These are phyloP conservation scores for Dinocampus coccinellae DNA, from an alignment of 2,888 invertebrate species.

Conservation along the genomic window DNA sequence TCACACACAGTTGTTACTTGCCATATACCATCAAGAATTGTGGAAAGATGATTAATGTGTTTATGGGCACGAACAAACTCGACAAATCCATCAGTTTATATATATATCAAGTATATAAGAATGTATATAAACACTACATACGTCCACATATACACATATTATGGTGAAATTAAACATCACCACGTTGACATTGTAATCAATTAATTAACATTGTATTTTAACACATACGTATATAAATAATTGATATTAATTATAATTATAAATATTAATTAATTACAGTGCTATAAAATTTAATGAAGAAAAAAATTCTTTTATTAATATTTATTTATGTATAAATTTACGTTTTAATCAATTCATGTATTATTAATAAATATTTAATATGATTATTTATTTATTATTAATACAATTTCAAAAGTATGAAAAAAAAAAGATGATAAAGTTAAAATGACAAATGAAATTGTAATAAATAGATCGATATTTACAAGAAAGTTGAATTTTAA, in stretches of 20 bases:
- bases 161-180: not conserved
- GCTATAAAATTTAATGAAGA: too few relatives aligned
- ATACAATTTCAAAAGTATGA: too few relatives aligned
- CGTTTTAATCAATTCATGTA: not conserved
- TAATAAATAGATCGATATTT: not conserved
- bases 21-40: not conserved
- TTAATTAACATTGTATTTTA: not conserved
- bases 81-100: slow-evolving; percentile 8
- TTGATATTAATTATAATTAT: too few relatives aligned
- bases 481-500: not conserved
- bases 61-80: slow-evolving; percentile 8
- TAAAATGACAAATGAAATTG: not conserved
- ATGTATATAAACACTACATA: not conserved
- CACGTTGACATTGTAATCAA: not conserved
- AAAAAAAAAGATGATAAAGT: too few relatives aligned
- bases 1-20: not conserved
- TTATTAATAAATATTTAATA: not conserved
- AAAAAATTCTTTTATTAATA: too few relatives aligned
- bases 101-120: not conserved
- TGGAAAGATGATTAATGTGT: slow-evolving; percentile 1
- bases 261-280: too few relatives aligned
- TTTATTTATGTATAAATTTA: not conserved
- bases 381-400: too few relatives aligned
- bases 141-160: not conserved
- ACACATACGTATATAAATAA: too few relatives aligned